These are phyloP conservation scores for Cotesia congregata DNA, from an alignment of 2,888 invertebrate genomes.

Conservation along the genomic window DNA sequence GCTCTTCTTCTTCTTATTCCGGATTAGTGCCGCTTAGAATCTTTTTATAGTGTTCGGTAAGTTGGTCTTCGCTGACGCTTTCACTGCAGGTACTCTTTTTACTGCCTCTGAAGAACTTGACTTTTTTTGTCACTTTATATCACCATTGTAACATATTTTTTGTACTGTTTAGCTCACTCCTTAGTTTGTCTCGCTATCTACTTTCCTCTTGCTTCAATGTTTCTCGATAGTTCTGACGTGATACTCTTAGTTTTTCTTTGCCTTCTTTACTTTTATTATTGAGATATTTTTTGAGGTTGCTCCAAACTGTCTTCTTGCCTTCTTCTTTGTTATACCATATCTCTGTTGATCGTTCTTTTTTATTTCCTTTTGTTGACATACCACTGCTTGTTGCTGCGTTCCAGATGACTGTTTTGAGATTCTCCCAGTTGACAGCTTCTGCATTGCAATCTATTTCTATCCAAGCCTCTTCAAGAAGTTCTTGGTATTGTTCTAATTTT, in stretches of 20 bases:
- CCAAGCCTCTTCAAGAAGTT: not conserved
- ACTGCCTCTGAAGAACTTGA: not conserved
- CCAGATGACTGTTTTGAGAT: not conserved
- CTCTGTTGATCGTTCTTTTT: not conserved
- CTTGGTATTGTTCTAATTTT: not conserved
- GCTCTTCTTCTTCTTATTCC: not conserved
- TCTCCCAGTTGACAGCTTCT: not conserved
- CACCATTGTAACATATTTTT: not conserved
- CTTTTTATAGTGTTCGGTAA: not conserved
- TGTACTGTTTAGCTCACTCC: not conserved
- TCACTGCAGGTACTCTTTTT: not conserved
- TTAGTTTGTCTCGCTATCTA: not conserved
- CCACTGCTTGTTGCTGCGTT: not conserved
- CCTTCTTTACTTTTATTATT: not conserved
- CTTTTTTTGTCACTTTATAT: too few species aligned
- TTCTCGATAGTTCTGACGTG: not conserved
- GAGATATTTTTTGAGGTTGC: not conserved
- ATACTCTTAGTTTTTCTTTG: not conserved
- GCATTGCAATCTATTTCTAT: not conserved
- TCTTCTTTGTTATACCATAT: not conserved
- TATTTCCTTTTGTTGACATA: not conserved
- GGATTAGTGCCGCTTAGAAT: not conserved
- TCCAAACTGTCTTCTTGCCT: not conserved
- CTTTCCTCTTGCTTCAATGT: not conserved
- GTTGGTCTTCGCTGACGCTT: not conserved